Evolutionary conservation across 1,140 invertebrate genomes (phyloP).

Genomic region (Hestina assimilis): DNA sequence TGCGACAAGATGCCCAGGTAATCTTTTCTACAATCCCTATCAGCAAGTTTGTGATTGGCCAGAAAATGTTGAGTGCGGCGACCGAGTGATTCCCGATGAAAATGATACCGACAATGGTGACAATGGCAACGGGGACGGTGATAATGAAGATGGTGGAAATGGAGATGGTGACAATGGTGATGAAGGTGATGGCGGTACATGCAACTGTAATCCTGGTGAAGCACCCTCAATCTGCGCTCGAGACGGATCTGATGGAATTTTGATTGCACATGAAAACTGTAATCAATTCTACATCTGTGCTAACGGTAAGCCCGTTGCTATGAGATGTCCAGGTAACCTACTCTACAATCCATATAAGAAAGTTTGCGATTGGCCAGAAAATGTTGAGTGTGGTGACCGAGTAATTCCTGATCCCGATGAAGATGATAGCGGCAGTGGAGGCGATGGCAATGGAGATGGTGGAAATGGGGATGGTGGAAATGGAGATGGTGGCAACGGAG

Average conservation of each 20-base stretch:
- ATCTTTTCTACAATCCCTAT: not conserved
- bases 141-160: not conserved
- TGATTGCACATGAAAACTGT: constrained; percentile 40
- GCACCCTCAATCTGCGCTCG: constrained; percentile 34
- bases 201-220: constrained; percentile 28
- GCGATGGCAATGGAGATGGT: constrained; percentile 4
- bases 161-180: not conserved
- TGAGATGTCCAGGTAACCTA: constrained; percentile 24
- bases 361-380: constrained; percentile 65
- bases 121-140: not conserved
- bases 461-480: not conserved
- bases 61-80: not conserved
- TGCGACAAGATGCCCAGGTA: not conserved
- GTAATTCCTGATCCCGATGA: not conserved
- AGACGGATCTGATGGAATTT: constrained; percentile 24
- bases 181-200: constrained; percentile 9
- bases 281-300: constrained; percentile 42
- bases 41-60: not conserved
- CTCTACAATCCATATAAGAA: constrained; percentile 35
- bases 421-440: not conserved
- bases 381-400: constrained; percentile 22
- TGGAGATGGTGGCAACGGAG: not conserved
- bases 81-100: not conserved
- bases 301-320: constrained; percentile 23
- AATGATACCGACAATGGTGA: not conserved